These are phyloP conservation scores for Taeniopygia guttata DNA, from an alignment of 2,797 vertebrate genomes.

Conservation along the genomic window DNA sequence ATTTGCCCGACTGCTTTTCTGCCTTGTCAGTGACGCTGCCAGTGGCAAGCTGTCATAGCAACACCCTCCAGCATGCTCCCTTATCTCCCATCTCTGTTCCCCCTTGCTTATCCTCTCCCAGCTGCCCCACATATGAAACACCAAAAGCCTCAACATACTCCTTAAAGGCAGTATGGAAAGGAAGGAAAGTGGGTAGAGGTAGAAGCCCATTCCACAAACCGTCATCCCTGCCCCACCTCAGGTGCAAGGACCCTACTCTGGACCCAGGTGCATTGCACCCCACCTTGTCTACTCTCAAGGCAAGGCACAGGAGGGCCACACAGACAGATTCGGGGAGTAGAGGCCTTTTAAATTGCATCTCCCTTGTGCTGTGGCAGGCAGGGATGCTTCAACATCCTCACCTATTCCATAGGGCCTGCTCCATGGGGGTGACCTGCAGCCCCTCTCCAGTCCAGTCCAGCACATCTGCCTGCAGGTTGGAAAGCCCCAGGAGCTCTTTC, in stretches of 20 bases:
- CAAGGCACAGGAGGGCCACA: fast-evolving
- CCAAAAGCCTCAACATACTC: background rate
- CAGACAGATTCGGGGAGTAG: background rate
- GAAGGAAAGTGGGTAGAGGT: background rate
- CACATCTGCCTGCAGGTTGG: background rate
- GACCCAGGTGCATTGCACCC: fast-evolving
- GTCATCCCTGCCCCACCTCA: background rate
- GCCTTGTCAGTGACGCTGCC: fast-evolving
- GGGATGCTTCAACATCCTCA: background rate
- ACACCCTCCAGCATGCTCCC: background rate
- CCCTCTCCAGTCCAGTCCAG: background rate
- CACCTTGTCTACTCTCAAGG: fast-evolving
- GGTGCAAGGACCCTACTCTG: background rate
- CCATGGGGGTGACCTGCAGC: fast-evolving
- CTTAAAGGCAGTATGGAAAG: background rate
- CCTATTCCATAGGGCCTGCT: background rate
- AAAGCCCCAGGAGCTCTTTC: background rate
- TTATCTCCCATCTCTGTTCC: background rate
- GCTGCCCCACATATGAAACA: background rate
- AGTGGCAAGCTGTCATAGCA: background rate
- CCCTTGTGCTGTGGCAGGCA: fast-evolving
- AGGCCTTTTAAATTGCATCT: background rate
- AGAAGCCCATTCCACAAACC: background rate
- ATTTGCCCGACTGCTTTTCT: fast-evolving
- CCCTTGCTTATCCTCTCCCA: background rate